Percentiles rank a stretch among this genome's conserved stretches.
Evolutionary conservation across 2,113 vertebrate species (phyloP).

Genomic region (Electrona antarctica): DNA sequence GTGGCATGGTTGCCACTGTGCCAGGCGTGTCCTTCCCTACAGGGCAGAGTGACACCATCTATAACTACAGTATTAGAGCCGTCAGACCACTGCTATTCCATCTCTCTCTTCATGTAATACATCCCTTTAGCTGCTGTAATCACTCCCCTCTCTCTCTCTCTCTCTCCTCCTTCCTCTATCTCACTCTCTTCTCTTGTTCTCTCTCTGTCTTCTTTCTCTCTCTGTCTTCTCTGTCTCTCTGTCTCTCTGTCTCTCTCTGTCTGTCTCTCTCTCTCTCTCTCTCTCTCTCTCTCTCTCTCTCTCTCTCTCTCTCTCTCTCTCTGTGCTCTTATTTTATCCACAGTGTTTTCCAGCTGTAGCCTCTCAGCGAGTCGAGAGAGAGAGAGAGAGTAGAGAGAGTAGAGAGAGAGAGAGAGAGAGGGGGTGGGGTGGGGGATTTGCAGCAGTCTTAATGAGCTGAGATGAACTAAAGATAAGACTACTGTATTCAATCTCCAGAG

Average conservation of each 20-base stretch:
- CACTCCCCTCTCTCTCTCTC: not conserved
- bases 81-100: too few species aligned
- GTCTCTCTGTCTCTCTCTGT: not conserved
- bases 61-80: too few species aligned
- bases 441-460: too few species aligned
- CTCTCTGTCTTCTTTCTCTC: not conserved
- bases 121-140: not conserved
- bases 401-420: too few species aligned
- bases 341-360: not conserved
- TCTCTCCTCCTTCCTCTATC: not conserved
- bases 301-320: constrained; percentile 1
- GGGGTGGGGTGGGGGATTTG: too few species aligned
- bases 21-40: too few species aligned
- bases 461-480: too few species aligned
- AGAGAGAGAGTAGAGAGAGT: not conserved
- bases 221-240: too few species aligned
- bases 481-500: too few species aligned
- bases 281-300: not conserved
- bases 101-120: too few species aligned
- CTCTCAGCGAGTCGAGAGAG: not conserved
- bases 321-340: not conserved
- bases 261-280: not conserved
- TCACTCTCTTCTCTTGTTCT: not conserved
- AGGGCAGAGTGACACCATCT: too few species aligned
- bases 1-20: not conserved